These are phyloP conservation scores for Fragum fragum DNA, from an alignment of 2,888 invertebrate genomes.

Conservation along the genomic window DNA sequence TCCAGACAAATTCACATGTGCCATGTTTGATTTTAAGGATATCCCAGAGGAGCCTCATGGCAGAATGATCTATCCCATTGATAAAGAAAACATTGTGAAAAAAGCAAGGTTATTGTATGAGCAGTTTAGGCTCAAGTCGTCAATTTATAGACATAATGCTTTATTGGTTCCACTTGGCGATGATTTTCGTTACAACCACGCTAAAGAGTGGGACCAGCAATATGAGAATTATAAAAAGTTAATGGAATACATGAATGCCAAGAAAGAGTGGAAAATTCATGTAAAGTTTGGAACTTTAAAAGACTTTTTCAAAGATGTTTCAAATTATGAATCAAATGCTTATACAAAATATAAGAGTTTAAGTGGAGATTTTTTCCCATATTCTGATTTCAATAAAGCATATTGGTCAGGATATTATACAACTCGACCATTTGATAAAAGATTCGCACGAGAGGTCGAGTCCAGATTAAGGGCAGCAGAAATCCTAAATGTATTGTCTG, in stretches of 20 bases:
- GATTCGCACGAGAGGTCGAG: slow-evolving; percentile 88
- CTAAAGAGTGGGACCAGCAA: slow-evolving; percentile 97
- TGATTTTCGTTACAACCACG: slow-evolving; percentile 97
- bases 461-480: slow-evolving; percentile 84
- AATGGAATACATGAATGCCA: slow-evolving; percentile 95
- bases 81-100: slow-evolving; percentile 93
- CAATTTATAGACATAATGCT: slow-evolving; percentile 96
- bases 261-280: slow-evolving; percentile 89
- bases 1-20: slow-evolving; percentile 93
- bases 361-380: slow-evolving; percentile 98
- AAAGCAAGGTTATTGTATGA: slow-evolving; percentile 94
- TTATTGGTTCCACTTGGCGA: slow-evolving; percentile 98
- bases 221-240: slow-evolving; percentile 96
- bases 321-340: slow-evolving; percentile 27
- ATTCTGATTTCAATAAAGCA: slow-evolving; percentile 94
- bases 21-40: slow-evolving; percentile 90
- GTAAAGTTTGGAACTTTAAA: slow-evolving; percentile 93
- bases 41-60: slow-evolving; percentile 96
- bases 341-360: slow-evolving; percentile 89
- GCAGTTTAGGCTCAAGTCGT: slow-evolving; percentile 96
- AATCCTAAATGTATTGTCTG: slow-evolving; percentile 78
- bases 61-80: slow-evolving; percentile 93
- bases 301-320: slow-evolving; percentile 92
- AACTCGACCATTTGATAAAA: slow-evolving; percentile 92
- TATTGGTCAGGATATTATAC: slow-evolving; percentile 99